Evolutionary conservation across 2,888 invertebrate genomes (phyloP), one percentile per base, ranked within the genome.

Genomic region (Pasiphila rectangulata): DNA sequence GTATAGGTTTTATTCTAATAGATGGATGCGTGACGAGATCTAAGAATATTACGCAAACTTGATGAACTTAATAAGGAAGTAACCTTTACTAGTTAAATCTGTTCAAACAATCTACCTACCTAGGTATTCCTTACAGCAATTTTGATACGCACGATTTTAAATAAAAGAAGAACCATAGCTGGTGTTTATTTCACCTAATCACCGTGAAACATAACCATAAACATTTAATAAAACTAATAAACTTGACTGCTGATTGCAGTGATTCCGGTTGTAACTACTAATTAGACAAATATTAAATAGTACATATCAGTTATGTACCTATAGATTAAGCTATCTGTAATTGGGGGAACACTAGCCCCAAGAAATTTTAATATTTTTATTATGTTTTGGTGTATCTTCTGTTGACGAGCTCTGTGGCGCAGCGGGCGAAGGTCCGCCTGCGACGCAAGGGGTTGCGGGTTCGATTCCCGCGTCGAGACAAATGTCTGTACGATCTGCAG

Each of bases 41-140:
- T 62, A 57, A 9, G 19, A 43, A 30, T 61, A 75, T 82, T 82
- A 76, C 75, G 72, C 75, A 75, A 76, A 75, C 73, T 69, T 64
- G 57, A 69, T 64, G 62, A 75, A 69, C 69, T 67, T 71, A 69
- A 78, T 69, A 65, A 84, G 86, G 86, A 87, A 87, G 73, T 83
- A 80, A 82, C 84, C 83, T 85, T 85, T 83, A 79, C 67, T 78
- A 74, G 68, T 72, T 76, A 76, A 79, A 80, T 78, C 79, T 70
- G 67, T 74, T 75, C 73, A 79, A 76, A 83, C 71, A 81, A 76
- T 76, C 72, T n/a, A n/a, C n/a, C n/a, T n/a, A n/a, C 30, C 5
- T 17, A 32, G 32, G 72, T 79, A 75, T 77, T 75, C 69, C 66
- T 75, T 73, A 66, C 56, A 53, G n/a, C 32, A 32, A 56, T 72